These are phyloP conservation scores for Drosophila pallidifrons DNA, from an alignment of 1,140 invertebrate genomes.

Conservation along the genomic window DNA sequence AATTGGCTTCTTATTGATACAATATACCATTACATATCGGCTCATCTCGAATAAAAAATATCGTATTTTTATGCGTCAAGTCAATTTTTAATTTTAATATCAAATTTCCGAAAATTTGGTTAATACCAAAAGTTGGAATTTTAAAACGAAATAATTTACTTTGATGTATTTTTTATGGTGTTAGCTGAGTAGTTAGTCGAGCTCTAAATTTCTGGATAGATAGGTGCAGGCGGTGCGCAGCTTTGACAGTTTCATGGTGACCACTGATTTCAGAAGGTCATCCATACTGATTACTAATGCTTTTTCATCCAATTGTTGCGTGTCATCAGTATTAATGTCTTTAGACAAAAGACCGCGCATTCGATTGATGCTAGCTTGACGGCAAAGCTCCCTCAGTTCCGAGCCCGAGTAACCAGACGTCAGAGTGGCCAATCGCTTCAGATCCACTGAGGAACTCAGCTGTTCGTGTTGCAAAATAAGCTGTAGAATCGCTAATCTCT, in stretches of 20 bases:
- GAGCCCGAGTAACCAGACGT: slow-evolving; percentile 96
- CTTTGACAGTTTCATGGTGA: slow-evolving; percentile 89
- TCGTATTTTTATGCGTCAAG: too few species aligned
- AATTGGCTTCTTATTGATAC: too few species aligned
- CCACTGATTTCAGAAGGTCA: slow-evolving; percentile 87
- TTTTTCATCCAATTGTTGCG: slow-evolving; percentile 35
- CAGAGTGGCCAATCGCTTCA: slow-evolving; percentile 88
- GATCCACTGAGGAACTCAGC: slow-evolving; percentile 89
- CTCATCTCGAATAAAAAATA: too few species aligned
- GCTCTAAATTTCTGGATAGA: slow-evolving; percentile 49
- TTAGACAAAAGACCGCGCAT: slow-evolving; percentile 86
- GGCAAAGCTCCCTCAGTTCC: slow-evolving; percentile 95
- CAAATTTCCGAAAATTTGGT: too few species aligned
- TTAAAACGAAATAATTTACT: too few species aligned
- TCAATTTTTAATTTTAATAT: too few species aligned
- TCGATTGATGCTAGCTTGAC: slow-evolving; percentile 94
- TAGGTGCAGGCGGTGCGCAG: slow-evolving; percentile 76
- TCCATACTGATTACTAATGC: slow-evolving; percentile 87
- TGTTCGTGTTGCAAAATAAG: slow-evolving; percentile 92
- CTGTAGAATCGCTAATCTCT: slow-evolving; percentile 91
- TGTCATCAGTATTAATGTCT: not conserved
- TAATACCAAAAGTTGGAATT: too few species aligned
- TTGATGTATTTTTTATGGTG: too few species aligned
- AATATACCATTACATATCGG: too few species aligned
- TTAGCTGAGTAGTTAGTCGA: slow-evolving; percentile 40